Evolutionary conservation across 2,888 invertebrate species (phyloP).

Genomic region (Cantharis rustica): DNA sequence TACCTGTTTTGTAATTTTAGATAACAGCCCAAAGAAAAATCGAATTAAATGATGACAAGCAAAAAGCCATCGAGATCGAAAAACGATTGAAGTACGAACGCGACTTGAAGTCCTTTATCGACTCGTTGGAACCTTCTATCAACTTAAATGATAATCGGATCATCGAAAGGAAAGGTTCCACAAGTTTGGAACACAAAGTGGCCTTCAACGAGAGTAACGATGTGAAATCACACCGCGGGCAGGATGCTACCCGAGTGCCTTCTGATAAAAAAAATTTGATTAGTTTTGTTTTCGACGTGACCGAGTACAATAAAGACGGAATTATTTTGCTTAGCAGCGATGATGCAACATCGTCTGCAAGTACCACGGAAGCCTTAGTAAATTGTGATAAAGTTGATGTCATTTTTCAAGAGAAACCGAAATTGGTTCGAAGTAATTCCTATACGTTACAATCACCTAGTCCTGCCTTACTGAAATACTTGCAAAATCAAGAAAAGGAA

Average conservation of each 20-base stretch:
- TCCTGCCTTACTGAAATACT: constrained; percentile 70
- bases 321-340: constrained; percentile 11
- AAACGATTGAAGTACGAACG: constrained; percentile 59
- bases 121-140: constrained; percentile 36
- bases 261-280: constrained; percentile 36
- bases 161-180: background rate
- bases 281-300: constrained; percentile 44
- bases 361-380: background rate
- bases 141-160: constrained; percentile 19
- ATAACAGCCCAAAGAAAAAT: constrained; percentile 66
- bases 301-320: constrained; percentile 40
- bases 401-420: constrained; percentile 54
- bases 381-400: background rate
- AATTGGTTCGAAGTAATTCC: constrained; percentile 72
- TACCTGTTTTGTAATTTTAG: constrained; percentile 51
- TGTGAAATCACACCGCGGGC: constrained; percentile 30
- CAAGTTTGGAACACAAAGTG: constrained; percentile 31
- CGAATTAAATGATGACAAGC: constrained; percentile 70
- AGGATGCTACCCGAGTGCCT: constrained; percentile 15
- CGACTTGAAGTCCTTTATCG: constrained; percentile 49
- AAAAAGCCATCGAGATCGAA: constrained; percentile 70
- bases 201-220: constrained; percentile 12
- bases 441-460: constrained; percentile 80
- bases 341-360: background rate
- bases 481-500: constrained; percentile 56